Percentiles rank a stretch among this genome's conserved stretches.
Evolutionary conservation across 2,888 invertebrate species (phyloP).

Genomic region (Polydrusus tereticollis): DNA sequence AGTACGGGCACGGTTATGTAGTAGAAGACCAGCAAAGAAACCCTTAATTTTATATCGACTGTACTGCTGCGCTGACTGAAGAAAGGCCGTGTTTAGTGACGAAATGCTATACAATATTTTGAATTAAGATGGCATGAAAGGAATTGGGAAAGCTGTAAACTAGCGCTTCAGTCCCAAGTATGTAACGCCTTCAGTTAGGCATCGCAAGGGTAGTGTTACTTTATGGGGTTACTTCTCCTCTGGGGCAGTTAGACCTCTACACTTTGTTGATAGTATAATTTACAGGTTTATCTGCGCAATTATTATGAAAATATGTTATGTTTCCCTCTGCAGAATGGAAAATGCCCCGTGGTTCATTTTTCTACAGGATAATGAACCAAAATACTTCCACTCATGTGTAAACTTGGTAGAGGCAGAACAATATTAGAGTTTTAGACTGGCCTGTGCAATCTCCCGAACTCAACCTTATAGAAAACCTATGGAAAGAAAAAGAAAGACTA

Average conservation of each 20-base stretch:
- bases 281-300: not conserved
- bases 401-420: no score
- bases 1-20: no score
- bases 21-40: no score
- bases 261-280: slow-evolving; percentile 4
- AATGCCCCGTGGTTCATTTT: not conserved
- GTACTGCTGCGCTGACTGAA: not conserved
- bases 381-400: not conserved
- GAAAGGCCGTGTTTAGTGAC: not conserved
- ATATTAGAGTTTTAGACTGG: no score
- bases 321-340: not conserved
- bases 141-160: slow-evolving; percentile 3
- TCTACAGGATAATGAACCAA: not conserved
- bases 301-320: slow-evolving; percentile 1
- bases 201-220: no score
- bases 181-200: slow-evolving; percentile 12
- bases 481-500: no score
- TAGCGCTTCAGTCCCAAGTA: not conserved
- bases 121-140: slow-evolving; percentile 2
- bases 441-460: no score
- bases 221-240: not conserved
- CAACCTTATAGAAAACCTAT: no score
- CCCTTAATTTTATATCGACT: no score
- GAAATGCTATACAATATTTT: not conserved
- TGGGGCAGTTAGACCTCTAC: slow-evolving; percentile 3